phyloP scores from a whole-genome alignment of 2,797 vertebrate species.

The Falco biarmicus region DNA sequence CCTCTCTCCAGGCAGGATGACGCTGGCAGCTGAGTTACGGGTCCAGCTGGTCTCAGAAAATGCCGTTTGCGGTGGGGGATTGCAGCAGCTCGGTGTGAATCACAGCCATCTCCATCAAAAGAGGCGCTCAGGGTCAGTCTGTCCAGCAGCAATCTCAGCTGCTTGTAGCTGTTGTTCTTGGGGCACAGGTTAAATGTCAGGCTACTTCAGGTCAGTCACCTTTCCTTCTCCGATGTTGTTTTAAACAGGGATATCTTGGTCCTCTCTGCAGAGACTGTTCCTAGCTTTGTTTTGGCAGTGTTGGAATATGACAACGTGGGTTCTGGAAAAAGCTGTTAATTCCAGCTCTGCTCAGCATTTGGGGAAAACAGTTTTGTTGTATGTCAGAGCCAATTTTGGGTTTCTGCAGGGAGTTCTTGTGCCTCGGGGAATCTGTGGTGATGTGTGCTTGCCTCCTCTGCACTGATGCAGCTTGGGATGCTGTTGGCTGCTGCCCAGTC shows the following conservation, averaged over 20 bases:
- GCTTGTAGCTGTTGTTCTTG: background rate
- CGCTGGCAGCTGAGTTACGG: background rate
- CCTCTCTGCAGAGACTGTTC: background rate
- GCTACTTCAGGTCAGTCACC: background rate
- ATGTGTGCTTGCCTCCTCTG: background rate
- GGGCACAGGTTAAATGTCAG: background rate
- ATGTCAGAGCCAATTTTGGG: background rate
- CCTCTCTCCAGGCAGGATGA: background rate
- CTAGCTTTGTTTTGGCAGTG: background rate
- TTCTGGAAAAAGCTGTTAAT: background rate
- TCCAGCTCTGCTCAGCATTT: background rate
- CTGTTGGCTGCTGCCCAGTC: background rate
- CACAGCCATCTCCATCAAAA: background rate
- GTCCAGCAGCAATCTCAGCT: background rate
- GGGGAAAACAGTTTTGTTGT: background rate
- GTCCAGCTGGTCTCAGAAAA: background rate
- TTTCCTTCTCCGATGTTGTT: background rate
- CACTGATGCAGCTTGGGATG: background rate
- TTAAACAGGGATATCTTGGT: background rate
- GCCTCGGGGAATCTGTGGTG: background rate
- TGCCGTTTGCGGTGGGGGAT: too few relatives aligned
- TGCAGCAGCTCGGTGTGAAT: background rate
- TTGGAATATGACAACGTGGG: background rate
- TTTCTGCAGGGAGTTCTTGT: conserved; percentile 6
- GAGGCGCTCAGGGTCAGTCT: background rate